These are phyloP conservation scores for Naso thynnoides DNA, from an alignment of 2,797 vertebrate species.

Conservation along the genomic window DNA sequence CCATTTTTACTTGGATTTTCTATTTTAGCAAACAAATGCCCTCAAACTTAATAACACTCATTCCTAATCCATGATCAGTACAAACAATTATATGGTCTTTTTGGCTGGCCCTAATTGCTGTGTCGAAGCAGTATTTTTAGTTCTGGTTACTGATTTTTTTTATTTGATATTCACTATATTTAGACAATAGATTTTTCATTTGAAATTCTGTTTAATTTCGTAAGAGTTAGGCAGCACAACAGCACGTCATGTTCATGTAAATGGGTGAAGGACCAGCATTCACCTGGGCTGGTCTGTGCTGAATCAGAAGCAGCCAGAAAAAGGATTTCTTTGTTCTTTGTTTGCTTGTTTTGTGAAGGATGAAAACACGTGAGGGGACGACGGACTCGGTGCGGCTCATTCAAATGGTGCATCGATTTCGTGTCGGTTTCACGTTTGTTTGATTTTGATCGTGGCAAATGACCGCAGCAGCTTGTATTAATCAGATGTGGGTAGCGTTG, in stretches of 20 bases:
- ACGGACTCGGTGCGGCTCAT: not conserved
- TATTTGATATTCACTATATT: not conserved
- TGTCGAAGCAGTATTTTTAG: too few species aligned
- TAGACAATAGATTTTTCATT: not conserved
- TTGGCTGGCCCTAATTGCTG: not conserved
- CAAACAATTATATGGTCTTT: not conserved
- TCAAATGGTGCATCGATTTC: not conserved
- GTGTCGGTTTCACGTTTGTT: not conserved
- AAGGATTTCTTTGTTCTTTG: slow-evolving; percentile 1
- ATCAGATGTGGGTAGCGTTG: not conserved
- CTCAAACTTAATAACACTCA: not conserved
- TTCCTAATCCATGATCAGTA: not conserved
- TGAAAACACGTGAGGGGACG: not conserved
- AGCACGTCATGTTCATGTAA: not conserved
- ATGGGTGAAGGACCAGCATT: not conserved
- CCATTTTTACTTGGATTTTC: not conserved
- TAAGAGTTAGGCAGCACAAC: not conserved
- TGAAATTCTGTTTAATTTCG: too few species aligned
- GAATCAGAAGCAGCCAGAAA: not conserved
- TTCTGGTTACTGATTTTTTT: not conserved
- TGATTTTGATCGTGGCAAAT: not conserved
- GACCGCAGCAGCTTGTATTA: too few species aligned
- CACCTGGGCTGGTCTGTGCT: not conserved
- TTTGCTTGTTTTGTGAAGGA: not conserved
- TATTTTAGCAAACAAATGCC: not conserved